These are phyloP conservation scores for Ageneiosus marmoratus DNA, from an alignment of 2,113 vertebrate species.

Conservation along the genomic window DNA sequence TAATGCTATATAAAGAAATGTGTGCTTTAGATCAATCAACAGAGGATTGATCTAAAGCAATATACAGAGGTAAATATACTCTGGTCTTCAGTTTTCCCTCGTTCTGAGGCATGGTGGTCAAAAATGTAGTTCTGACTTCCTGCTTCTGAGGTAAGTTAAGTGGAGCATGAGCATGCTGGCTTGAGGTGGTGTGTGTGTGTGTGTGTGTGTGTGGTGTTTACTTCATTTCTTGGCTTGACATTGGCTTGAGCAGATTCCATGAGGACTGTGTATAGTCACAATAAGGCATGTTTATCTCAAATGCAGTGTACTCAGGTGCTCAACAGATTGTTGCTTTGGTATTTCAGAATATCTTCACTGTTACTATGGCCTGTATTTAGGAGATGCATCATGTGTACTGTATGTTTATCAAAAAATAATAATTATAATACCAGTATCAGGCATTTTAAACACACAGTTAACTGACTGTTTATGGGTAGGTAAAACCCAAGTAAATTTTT, in stretches of 20 bases:
- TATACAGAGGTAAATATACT: too few relatives aligned
- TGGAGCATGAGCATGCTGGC: not conserved
- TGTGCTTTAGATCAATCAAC: too few relatives aligned
- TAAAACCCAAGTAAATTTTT: too few relatives aligned
- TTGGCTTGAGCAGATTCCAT: conserved; percentile 1
- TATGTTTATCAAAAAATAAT: not conserved
- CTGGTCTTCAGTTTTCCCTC: too few relatives aligned
- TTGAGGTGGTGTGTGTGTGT: not conserved
- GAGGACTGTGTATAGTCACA: not conserved
- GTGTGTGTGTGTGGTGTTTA: too few relatives aligned
- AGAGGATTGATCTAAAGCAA: too few relatives aligned
- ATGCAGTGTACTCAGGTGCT: not conserved
- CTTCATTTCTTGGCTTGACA: not conserved
- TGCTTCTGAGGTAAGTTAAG: not conserved
- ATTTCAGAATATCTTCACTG: not conserved
- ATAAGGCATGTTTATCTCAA: not conserved
- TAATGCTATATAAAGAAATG: too few relatives aligned
- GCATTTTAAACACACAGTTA: not conserved
- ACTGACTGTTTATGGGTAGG: too few relatives aligned
- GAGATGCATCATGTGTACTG: accelerated
- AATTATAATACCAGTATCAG: too few relatives aligned
- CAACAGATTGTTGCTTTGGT: not conserved
- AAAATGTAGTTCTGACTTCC: not conserved
- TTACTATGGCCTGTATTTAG: not conserved
- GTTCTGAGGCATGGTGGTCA: too few relatives aligned